Conservation (phyloP, 2,797 vertebrate species). For the Carduelis carduelis region DNA sequence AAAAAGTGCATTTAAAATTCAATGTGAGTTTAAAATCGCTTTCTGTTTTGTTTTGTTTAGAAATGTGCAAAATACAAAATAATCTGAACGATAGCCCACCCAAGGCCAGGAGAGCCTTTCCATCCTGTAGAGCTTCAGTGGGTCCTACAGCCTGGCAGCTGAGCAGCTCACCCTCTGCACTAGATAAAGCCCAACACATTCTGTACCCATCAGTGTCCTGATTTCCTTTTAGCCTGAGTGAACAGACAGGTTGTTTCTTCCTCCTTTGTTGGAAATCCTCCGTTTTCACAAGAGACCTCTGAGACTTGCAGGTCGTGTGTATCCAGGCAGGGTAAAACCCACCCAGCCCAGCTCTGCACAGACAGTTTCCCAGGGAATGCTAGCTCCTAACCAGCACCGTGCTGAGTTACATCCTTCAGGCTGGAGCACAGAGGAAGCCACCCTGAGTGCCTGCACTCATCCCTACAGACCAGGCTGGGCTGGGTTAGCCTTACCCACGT, state of each 20-base stretch:
- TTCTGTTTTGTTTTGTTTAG: background rate
- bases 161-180: background rate
- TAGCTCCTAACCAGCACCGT: background rate
- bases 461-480: background rate
- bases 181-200: background rate
- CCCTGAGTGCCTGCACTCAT: background rate
- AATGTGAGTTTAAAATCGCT: background rate
- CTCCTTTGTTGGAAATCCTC: background rate
- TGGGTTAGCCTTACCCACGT: background rate
- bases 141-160: background rate
- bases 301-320: background rate
- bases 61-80: background rate
- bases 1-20: background rate
- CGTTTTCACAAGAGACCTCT: background rate
- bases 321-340: background rate
- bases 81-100: background rate
- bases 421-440: background rate
- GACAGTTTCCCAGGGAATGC: fast-evolving
- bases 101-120: background rate
- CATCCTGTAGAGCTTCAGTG: too few species aligned
- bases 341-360: background rate
- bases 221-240: background rate
- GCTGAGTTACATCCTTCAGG: background rate
- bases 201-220: background rate
- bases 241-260: background rate